Evolutionary conservation across 2,113 vertebrate genomes (phyloP).

Genomic region (Eubucco bourcierii): DNA sequence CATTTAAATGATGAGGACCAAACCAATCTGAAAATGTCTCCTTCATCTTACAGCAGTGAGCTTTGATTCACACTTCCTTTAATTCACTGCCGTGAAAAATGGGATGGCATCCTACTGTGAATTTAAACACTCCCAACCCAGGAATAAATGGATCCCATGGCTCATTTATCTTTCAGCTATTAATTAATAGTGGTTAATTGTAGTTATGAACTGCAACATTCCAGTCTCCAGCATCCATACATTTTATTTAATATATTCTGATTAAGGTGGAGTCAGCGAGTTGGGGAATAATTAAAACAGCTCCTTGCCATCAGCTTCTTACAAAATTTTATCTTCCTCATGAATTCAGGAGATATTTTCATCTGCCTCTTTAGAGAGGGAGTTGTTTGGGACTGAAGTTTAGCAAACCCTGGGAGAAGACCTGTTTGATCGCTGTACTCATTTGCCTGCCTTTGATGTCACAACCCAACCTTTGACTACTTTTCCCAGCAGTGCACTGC

Average conservation of each 20-base stretch:
- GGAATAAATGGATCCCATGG: slow-evolving; percentile 76
- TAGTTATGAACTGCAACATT: slow-evolving; percentile 81
- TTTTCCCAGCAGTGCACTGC: not conserved
- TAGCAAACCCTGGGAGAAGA: not conserved
- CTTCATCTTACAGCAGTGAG: slow-evolving; percentile 23
- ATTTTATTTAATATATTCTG: slow-evolving; percentile 80
- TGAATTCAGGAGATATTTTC: not conserved
- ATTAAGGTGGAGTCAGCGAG: slow-evolving; percentile 53
- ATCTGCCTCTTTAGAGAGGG: not conserved
- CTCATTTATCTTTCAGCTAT: slow-evolving; percentile 82
- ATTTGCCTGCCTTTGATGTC: not conserved
- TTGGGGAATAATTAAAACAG: slow-evolving; percentile 51
- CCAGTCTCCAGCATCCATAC: slow-evolving; percentile 74
- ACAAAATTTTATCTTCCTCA: slow-evolving; percentile 5
- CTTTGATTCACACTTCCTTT: slow-evolving; percentile 66
- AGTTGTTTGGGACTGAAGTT: not conserved
- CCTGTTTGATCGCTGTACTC: not conserved
- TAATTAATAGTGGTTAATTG: slow-evolving; percentile 86
- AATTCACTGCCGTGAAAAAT: slow-evolving; percentile 81
- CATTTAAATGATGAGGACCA: not conserved
- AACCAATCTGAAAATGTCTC: slow-evolving; percentile 17
- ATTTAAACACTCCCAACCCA: slow-evolving; percentile 81
- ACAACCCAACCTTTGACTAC: not conserved
- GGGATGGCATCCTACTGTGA: slow-evolving; percentile 76
- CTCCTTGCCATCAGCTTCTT: slow-evolving; percentile 23